These are phyloP conservation scores for Hydrozoanthus tunicans DNA, from an alignment of 64 coral and sea anemone species.

Conservation along the genomic window DNA sequence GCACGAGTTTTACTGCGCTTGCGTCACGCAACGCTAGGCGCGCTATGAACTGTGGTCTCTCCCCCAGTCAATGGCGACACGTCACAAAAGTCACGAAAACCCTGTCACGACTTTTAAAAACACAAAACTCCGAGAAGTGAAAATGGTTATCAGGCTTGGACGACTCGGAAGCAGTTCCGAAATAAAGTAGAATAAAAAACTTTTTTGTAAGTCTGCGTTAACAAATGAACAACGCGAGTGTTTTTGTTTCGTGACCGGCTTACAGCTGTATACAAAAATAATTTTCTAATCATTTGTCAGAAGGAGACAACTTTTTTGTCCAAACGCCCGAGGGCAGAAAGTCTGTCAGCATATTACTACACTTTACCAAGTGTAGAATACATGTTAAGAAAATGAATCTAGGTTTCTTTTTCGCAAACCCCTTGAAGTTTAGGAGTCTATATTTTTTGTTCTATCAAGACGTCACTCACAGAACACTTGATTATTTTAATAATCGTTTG, in stretches of 20 bases:
- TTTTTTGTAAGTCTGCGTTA: not conserved
- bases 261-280: not conserved
- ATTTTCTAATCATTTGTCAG: constrained; percentile 1
- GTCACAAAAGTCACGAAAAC: constrained; percentile 72
- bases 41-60: constrained; percentile 76
- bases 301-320: not conserved
- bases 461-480: not conserved
- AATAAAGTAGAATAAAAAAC: not conserved
- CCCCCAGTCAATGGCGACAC: constrained; percentile 33
- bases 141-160: not conserved
- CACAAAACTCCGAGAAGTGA: not conserved
- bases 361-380: not conserved
- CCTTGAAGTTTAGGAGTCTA: not conserved
- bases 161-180: not conserved
- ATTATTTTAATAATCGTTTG: not conserved
- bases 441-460: not conserved
- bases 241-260: constrained; percentile 27
- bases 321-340: constrained; percentile 2
- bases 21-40: constrained; percentile 85
- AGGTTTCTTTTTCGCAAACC: not conserved
- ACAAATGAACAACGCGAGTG: not conserved
- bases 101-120: constrained; percentile 48
- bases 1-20: constrained; percentile 93
- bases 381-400: constrained; percentile 12
- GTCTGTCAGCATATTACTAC: not conserved